Evolutionary conservation across 2,797 vertebrate genomes (phyloP), one percentile per base, ranked within the genome.

Genomic region (Esox masquinongy): DNA sequence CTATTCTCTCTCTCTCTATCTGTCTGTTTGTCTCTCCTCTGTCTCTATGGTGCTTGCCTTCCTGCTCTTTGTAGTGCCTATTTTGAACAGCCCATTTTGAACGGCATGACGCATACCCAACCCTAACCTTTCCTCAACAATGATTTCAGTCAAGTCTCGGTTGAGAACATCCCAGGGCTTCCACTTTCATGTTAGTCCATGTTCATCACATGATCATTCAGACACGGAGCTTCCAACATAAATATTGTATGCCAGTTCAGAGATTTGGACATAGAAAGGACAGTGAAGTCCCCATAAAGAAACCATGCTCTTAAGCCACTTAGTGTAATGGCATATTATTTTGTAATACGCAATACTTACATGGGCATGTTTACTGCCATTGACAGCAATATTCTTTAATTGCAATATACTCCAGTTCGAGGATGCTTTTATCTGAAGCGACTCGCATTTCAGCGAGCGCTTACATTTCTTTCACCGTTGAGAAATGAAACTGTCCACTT

Each of bases 151-250:
- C 26, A 29, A 29, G 26, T 66, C 14, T 66, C 1, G 29, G 15
- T 3, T 8, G 63, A 66, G 16, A 31, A 26, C 16, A 66, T 2
- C 31, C 24, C 63, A 66, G 63, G 17, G 29, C 4, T 69, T 36
- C 66, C 82, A 67, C 77, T 77, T 74, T 80, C 77, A 51, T 78
- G 77, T 81, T 76, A 75, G 79, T 77, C 70, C 43, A 6, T 79
- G 43, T 77, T 84, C 26, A 82, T 83, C 75, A 49, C 68, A 49
- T 26, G 26, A 0, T 11, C 68, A 59, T 63, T 79, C 82, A 26
- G 74, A 59, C 24, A 11, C 7, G 50, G 50, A n/a, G 53, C 6
- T 2, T 56, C 53, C n/a, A 16, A 56, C 53, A 56, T 5, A 56
- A 56, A 59, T 59, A 24, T 15, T 8, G 34, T 19, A 49, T 61